phyloP scores from a whole-genome alignment of 2,888 invertebrate genomes.

The Nebria brevicollis region DNA sequence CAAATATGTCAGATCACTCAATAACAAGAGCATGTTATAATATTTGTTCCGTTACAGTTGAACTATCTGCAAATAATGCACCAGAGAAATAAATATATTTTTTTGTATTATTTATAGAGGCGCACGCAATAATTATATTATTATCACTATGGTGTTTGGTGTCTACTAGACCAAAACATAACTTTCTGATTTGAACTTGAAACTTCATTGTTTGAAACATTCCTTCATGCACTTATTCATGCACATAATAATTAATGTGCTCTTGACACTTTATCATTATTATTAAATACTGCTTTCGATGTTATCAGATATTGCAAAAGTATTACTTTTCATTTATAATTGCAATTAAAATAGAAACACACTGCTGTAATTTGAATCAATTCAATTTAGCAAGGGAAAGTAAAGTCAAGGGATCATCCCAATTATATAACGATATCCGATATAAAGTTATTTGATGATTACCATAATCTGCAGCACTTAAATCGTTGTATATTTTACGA shows the following conservation, averaged over 20 bases:
- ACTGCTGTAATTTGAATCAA: too few species aligned
- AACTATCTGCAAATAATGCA: neutral
- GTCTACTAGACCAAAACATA: neutral
- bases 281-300: neutral
- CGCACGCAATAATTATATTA: too few species aligned
- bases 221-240: neutral
- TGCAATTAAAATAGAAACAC: too few species aligned
- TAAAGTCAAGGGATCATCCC: too few species aligned
- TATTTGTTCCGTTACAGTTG: neutral
- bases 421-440: too few species aligned
- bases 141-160: neutral
- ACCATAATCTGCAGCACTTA: too few species aligned
- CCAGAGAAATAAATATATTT: too few species aligned
- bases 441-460: too few species aligned
- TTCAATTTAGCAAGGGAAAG: too few species aligned
- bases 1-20: neutral
- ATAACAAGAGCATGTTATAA: neutral
- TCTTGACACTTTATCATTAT: neutral
- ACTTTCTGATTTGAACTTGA: constrained; percentile 1
- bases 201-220: neutral
- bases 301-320: too few species aligned
- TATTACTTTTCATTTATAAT: too few species aligned
- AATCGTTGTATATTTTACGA: too few species aligned
- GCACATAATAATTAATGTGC: neutral
- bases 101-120: neutral